phyloP scores from a whole-genome alignment of 2,113 vertebrate species.

The Nycticryphes semicollaris region DNA sequence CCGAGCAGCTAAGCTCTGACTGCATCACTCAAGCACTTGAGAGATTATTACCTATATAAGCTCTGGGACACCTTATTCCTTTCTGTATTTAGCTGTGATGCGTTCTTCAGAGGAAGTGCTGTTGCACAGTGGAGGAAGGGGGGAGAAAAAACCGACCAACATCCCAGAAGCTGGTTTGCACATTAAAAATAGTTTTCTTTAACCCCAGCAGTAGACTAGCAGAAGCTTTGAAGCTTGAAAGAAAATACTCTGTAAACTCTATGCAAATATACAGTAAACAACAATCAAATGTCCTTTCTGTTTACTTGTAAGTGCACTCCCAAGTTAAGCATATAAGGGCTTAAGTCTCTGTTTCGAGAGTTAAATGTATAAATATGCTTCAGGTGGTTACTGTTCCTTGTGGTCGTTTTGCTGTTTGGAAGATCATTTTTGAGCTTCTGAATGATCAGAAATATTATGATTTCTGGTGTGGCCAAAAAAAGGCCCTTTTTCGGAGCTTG shows the following conservation, averaged over 20 bases:
- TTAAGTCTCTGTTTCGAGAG: background rate
- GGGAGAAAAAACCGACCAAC: fast-evolving
- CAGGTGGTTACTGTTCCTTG: background rate
- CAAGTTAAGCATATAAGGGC: background rate
- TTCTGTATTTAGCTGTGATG: background rate
- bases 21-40: background rate
- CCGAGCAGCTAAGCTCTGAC: background rate
- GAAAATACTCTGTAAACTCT: background rate
- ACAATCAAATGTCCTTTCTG: background rate
- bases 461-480: background rate
- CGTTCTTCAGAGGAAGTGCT: background rate
- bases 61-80: background rate
- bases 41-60: background rate
- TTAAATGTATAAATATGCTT: background rate
- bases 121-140: background rate
- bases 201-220: background rate
- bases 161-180: background rate
- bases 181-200: background rate
- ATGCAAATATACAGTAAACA: background rate
- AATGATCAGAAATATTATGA: background rate
- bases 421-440: background rate
- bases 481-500: background rate
- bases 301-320: background rate
- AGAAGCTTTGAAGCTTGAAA: background rate
- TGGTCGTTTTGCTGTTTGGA: background rate